These are phyloP conservation scores for Furnarius figulus DNA, from an alignment of 2,113 vertebrate genomes.

Conservation along the genomic window DNA sequence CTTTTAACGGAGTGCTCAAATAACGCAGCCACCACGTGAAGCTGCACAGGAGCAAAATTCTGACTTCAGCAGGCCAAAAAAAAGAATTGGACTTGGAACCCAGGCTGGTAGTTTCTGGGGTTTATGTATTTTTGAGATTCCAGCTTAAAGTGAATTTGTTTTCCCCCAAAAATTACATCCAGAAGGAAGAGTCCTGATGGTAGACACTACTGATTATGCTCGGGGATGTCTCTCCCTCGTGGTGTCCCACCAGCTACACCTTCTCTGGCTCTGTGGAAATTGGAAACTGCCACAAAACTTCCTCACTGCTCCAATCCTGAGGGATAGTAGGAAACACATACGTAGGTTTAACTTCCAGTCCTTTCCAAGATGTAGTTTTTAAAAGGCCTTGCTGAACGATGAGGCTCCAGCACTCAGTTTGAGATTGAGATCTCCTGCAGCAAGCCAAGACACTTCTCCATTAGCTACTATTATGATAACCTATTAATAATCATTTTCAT, in stretches of 20 bases:
- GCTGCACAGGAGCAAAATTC: neutral
- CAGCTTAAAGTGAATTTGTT: neutral
- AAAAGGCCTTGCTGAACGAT: neutral
- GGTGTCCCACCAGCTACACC: neutral
- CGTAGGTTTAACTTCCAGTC: neutral
- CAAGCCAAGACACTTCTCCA: conserved; percentile 6
- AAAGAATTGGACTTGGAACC: conserved; percentile 6
- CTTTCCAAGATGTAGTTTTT: neutral
- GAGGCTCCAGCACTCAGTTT: neutral
- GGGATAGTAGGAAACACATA: neutral
- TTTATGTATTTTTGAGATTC: neutral
- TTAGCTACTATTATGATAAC: conserved; percentile 12
- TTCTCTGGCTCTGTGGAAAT: neutral
- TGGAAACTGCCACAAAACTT: neutral
- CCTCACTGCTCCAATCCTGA: neutral
- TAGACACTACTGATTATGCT: neutral
- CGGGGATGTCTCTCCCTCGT: accelerated
- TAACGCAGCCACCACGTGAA: neutral
- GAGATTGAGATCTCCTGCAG: conserved; percentile 4
- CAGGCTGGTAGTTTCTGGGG: neutral
- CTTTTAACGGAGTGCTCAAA: neutral
- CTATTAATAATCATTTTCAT: conserved; percentile 50
- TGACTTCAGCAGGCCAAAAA: conserved; percentile 1
- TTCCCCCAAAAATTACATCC: neutral
- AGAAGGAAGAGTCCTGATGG: neutral